phyloP scores from a whole-genome alignment of 2,888 invertebrate species.

The Pheosia tremula region DNA sequence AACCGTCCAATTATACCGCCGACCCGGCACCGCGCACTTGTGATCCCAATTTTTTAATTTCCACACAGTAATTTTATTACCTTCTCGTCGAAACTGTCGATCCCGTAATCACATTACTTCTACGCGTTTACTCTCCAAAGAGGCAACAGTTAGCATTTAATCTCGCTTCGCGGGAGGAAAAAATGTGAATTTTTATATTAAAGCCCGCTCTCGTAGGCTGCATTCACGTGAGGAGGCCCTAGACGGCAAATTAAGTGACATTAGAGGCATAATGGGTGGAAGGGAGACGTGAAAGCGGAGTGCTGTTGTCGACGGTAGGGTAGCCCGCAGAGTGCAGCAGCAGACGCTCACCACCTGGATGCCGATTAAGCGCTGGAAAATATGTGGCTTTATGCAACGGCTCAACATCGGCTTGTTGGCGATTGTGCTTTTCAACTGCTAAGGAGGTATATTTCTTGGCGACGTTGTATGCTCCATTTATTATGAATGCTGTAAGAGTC shows the following conservation, averaged over 20 bases:
- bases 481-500: constrained; percentile 10
- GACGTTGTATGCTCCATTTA: constrained; percentile 24
- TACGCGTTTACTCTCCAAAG: constrained; percentile 78
- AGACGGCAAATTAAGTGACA: constrained; percentile 83
- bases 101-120: constrained; percentile 77
- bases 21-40: constrained; percentile 31
- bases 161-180: constrained; percentile 65
- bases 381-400: constrained; percentile 41
- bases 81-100: constrained; percentile 66
- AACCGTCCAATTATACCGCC: constrained; percentile 21
- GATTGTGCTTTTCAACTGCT: constrained; percentile 41
- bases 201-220: constrained; percentile 72
- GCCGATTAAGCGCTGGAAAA: constrained; percentile 45
- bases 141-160: constrained; percentile 77
- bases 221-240: constrained; percentile 80
- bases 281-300: constrained; percentile 75
- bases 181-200: constrained; percentile 78
- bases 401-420: constrained; percentile 54
- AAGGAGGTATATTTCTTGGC: constrained; percentile 31
- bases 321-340: constrained; percentile 58
- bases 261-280: constrained; percentile 79
- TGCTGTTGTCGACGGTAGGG: constrained; percentile 69
- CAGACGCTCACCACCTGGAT: constrained; percentile 46
- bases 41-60: constrained; percentile 48
- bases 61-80: constrained; percentile 62